A percentile compares a stretch with the other conserved stretches of the same genome.
Evolutionary conservation across 2,113 vertebrate genomes (phyloP).

Genomic region (Brienomyrus brachyistius): DNA sequence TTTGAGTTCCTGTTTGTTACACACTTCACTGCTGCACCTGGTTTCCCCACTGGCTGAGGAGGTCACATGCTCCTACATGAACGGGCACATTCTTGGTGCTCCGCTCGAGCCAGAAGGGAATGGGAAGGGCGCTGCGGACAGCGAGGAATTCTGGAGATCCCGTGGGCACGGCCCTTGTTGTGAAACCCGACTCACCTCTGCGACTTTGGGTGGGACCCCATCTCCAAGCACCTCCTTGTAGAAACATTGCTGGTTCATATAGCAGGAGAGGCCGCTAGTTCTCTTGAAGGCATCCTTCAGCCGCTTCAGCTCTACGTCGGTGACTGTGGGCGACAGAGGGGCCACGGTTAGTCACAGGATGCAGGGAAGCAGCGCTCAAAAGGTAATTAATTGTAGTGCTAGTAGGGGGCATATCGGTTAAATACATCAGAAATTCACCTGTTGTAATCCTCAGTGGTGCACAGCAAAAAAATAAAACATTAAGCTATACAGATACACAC

Average conservation of each 20-base stretch:
- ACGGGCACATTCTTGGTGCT: not conserved
- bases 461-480: not conserved
- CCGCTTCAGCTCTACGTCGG: slow-evolving; percentile 90
- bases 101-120: not conserved
- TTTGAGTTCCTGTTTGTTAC: not conserved
- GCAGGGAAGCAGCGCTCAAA: not conserved
- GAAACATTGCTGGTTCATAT: slow-evolving; percentile 97
- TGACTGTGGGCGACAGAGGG: slow-evolving; percentile 62
- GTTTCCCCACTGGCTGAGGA: not conserved
- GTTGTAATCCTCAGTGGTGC: not conserved
- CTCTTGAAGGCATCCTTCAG: slow-evolving; percentile 99
- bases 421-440: not conserved
- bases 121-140: not conserved
- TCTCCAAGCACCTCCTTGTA: slow-evolving; percentile 93
- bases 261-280: slow-evolving; percentile 88
- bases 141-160: not conserved
- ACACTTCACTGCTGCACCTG: not conserved
- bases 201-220: slow-evolving; percentile 91
- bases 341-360: not conserved
- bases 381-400: not conserved
- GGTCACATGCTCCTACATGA: not conserved
- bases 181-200: slow-evolving; percentile 73
- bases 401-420: not conserved
- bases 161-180: not conserved
- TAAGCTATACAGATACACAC: not conserved